Evolutionary conservation across 1,140 invertebrate genomes (phyloP).

Genomic region (Cepaea nemoralis): DNA sequence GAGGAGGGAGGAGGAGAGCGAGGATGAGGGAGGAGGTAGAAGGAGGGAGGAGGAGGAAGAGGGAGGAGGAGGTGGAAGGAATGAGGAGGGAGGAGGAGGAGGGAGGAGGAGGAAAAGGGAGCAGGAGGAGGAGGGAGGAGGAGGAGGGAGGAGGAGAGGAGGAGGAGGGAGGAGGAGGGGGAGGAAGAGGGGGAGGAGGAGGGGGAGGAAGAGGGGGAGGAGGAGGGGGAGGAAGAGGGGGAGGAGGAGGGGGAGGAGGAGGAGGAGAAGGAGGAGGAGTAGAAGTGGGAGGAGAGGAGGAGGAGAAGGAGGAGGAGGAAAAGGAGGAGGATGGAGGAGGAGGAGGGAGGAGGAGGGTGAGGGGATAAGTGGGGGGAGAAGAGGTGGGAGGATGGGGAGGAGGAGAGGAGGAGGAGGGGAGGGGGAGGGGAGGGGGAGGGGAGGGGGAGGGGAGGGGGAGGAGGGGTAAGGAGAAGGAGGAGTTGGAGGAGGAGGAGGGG

Average conservation of each 20-base stretch:
- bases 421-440: background rate
- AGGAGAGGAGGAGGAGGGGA: background rate
- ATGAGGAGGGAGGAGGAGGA: background rate
- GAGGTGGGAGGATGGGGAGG: background rate
- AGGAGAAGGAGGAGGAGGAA: background rate
- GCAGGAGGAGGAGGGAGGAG: no score
- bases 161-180: background rate
- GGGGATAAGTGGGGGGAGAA: background rate
- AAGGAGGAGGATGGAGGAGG: background rate
- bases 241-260: background rate
- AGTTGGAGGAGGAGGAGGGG: background rate
- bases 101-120: background rate
- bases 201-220: constrained; percentile 6
- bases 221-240: background rate
- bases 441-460: background rate
- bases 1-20: no score
- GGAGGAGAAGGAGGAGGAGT: background rate
- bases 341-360: background rate
- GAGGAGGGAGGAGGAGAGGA: background rate
- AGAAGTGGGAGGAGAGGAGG: background rate
- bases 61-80: constrained; percentile 8
- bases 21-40: no score
- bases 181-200: background rate
- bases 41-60: constrained; percentile 18
- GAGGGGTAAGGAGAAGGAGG: background rate